These are phyloP conservation scores for Penaeus chinensis DNA, from an alignment of 1,140 invertebrate genomes.

Conservation along the genomic window DNA sequence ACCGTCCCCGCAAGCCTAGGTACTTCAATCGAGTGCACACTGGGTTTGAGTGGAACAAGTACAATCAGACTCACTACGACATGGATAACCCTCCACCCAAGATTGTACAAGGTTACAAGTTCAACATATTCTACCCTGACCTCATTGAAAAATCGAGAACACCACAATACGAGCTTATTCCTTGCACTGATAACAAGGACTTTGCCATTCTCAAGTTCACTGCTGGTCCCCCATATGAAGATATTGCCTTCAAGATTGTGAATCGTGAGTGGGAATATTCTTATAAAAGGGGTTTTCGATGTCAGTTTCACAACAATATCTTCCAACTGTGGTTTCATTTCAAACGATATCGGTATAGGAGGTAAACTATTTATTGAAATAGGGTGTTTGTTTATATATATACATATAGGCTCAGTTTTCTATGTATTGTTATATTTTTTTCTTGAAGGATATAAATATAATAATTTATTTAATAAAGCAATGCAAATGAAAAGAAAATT, in stretches of 20 bases:
- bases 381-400: background rate
- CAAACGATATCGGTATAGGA: slow-evolving; percentile 94
- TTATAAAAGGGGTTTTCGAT: slow-evolving; percentile 96
- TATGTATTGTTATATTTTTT: background rate
- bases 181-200: slow-evolving; percentile 91
- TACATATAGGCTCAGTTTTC: background rate
- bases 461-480: no score
- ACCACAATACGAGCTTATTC: slow-evolving; percentile 91
- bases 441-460: no score
- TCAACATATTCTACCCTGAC: slow-evolving; percentile 99
- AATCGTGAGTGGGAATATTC: slow-evolving; percentile 99
- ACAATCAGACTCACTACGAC: slow-evolving; percentile 99
- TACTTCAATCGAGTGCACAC: slow-evolving; percentile 95
- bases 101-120: slow-evolving; percentile 99
- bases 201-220: slow-evolving; percentile 94
- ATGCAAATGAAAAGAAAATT: no score
- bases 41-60: slow-evolving; percentile 99
- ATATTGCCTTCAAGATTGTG: slow-evolving; percentile 99
- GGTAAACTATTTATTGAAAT: slow-evolving; percentile 72
- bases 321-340: slow-evolving; percentile 99
- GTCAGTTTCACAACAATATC: slow-evolving; percentile 99
- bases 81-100: slow-evolving; percentile 99
- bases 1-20: slow-evolving; percentile 94
- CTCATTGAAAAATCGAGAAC: slow-evolving; percentile 95
- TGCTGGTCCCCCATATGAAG: slow-evolving; percentile 98